Base-by-base conservation (phyloP, 2,888 invertebrate species). In the Sphaerophoria rueppellii region DNA sequence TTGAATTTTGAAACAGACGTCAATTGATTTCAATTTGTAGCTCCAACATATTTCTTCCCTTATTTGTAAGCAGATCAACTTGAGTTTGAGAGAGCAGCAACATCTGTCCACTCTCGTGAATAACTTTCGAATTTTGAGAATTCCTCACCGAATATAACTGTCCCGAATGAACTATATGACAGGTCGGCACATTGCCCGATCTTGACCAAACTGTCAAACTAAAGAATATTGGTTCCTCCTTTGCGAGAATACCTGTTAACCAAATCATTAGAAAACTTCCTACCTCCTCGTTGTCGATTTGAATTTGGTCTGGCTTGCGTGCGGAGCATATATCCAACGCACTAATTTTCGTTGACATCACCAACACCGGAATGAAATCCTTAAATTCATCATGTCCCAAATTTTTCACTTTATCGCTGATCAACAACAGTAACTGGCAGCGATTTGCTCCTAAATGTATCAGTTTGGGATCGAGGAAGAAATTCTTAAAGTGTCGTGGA, bases 351-450 rank as follows among this genome's bases (percentile, higher is more conserved):
- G 89, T 86, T 0, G 88, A 88, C 91, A 91, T 91, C 0, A 91
- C 87, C 11, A 91, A 63, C 4, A 91, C 58, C 0, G 91, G 91
- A 48, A 91, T 69, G 14, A 89, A 87, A 43, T 90, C 88, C 12
- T 88, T 87, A 50, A 87, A 88, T 34, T 89, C 87, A 0, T 81
- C 82, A 76, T 86, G 87, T 3, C 88, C 88, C n/a, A 88, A 60
- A 65, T 89, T 88, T 5, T 78, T 71, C 7, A 90, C 86, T 74
- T 89, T 90, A 61, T 90, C 87, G 1, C 87, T 87, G 12, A 91
- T 85, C 61, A 91, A 87, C 70, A 89, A 90, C 3, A 90, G 79
- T 73, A 89, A 75, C 14, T 89, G 89, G 24, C 90, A 90, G 34
- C 88, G 90, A 70, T 86, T 88, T 5, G 77, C 63, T 11, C 89